Conservation (phyloP, 2,888 invertebrate genomes). For the Scaptomyza tumidula region DNA sequence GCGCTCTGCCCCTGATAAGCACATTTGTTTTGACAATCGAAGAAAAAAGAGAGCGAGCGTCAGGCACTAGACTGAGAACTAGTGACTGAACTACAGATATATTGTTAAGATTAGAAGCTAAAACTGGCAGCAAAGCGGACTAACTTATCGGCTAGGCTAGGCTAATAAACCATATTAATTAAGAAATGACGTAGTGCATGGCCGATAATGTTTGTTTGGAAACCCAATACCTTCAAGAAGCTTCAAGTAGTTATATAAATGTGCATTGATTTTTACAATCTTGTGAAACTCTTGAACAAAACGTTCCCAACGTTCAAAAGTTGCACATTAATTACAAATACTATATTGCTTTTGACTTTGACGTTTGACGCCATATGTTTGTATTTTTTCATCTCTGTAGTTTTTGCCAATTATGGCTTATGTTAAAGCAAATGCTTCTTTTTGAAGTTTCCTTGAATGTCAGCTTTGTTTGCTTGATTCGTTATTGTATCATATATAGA, state of each 20-base stretch:
- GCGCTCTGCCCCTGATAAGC: conserved; percentile 27
- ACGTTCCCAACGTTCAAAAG: neutral
- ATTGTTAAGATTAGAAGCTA: conserved; percentile 36
- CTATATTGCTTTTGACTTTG: neutral
- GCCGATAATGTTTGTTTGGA: neutral
- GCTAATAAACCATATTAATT: conserved; percentile 35
- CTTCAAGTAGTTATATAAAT: neutral
- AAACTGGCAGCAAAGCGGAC: conserved; percentile 8
- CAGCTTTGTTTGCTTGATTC: neutral
- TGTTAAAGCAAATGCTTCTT: neutral
- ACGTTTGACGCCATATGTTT: neutral
- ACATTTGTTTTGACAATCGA: conserved; percentile 38
- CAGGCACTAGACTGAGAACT: conserved; percentile 2
- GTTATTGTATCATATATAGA: neutral
- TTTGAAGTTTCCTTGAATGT: neutral
- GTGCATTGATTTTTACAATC: neutral
- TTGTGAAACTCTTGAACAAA: neutral
- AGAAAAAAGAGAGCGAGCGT: neutral
- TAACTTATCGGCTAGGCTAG: neutral
- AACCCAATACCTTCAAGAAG: neutral
- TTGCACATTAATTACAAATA: neutral
- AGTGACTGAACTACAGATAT: conserved; percentile 35
- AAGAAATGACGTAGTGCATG: conserved; percentile 41
- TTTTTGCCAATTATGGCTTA: neutral
- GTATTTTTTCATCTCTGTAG: neutral